Conservation (phyloP, 2,888 invertebrate species). For the Onchidella celtica region DNA sequence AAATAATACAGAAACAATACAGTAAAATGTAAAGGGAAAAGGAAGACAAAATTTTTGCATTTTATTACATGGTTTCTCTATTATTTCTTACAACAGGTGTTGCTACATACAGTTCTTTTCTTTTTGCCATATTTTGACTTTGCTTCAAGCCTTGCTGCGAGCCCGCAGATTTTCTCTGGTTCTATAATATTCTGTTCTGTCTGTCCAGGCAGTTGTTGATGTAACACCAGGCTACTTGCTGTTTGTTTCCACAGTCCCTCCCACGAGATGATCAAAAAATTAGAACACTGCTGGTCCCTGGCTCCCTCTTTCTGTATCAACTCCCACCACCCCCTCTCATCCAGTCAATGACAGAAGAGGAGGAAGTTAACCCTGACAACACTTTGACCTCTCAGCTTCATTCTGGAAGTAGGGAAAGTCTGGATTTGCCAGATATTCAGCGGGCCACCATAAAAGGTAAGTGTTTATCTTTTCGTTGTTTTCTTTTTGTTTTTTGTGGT, state of each 20-base stretch:
- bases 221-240: not conserved
- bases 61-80: no score
- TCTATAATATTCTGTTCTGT: no score
- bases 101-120: no score
- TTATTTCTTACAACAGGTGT: no score
- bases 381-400: conserved; percentile 20
- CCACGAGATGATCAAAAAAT: conserved; percentile 81
- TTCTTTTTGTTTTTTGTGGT: not conserved
- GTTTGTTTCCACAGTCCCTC: conserved; percentile 79
- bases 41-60: no score
- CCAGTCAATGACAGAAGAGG: conserved; percentile 72
- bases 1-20: no score
- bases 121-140: no score
- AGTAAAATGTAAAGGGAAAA: no score
- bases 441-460: conserved; percentile 20
- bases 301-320: conserved; percentile 86
- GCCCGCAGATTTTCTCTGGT: no score
- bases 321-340: conserved; percentile 81
- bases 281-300: conserved; percentile 76
- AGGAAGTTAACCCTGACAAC: conserved; percentile 50
- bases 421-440: conserved; percentile 39
- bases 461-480: not conserved
- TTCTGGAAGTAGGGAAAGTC: conserved; percentile 36
- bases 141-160: no score
- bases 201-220: no score